Conservation (phyloP, 2,113 vertebrate species). For the rat (Rattus norvegicus) region DNA sequence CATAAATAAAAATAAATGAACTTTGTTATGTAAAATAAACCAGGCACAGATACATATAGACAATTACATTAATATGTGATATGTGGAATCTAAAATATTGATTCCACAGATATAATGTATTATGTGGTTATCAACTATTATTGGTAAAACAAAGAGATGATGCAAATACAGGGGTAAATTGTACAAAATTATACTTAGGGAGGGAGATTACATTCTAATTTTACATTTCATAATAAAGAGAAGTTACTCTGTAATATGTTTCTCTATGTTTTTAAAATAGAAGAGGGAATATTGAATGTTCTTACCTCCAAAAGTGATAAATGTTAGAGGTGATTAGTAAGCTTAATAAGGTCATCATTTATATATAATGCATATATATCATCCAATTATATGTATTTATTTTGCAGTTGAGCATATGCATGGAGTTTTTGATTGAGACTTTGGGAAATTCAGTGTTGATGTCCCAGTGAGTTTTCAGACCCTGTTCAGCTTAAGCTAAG, state of each 20-base stretch:
- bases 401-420: background rate
- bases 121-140: background rate
- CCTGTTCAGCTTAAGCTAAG: background rate
- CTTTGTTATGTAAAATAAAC: background rate
- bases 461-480: background rate
- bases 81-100: background rate
- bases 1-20: background rate
- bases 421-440: background rate
- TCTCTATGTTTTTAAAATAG: background rate
- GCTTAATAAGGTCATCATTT: background rate
- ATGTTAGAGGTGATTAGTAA: background rate
- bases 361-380: background rate
- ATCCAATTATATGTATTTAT: background rate
- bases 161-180: background rate
- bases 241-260: background rate
- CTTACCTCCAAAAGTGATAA: background rate
- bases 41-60: background rate
- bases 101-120: background rate
- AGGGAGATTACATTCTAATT: background rate
- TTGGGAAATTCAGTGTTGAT: background rate
- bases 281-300: background rate
- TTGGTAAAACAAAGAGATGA: background rate
- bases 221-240: background rate
- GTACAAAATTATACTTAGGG: background rate
- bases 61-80: background rate